Conservation (phyloP, 2,797 vertebrate genomes). For the Spheniscus humboldti region DNA sequence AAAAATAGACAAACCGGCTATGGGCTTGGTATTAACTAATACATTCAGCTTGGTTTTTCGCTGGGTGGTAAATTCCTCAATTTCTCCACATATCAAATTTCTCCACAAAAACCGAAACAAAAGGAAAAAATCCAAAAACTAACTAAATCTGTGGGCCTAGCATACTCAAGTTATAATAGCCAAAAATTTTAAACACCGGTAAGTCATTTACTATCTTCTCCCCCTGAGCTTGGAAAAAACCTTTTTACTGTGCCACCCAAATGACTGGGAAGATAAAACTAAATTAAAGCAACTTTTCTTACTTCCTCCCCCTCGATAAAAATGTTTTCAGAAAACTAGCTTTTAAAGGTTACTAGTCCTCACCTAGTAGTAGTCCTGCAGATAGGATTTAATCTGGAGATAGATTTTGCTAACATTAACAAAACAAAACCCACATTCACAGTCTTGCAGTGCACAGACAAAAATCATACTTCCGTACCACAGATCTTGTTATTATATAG, state of each 20-base stretch:
- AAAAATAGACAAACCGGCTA: neutral
- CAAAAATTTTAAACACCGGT: neutral
- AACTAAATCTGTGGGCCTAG: neutral
- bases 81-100: neutral
- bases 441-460: neutral
- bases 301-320: neutral
- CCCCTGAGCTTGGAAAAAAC: neutral
- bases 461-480: neutral
- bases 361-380: neutral
- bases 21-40: neutral
- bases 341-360: neutral
- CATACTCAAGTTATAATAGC: neutral
- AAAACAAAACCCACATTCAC: neutral
- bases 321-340: neutral
- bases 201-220: neutral
- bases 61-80: neutral
- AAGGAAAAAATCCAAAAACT: neutral
- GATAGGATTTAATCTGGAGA: neutral
- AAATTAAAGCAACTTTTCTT: conserved; percentile 34
- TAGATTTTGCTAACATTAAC: neutral
- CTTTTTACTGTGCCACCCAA: neutral
- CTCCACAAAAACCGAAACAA: neutral
- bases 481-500: neutral
- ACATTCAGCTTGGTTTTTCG: neutral
- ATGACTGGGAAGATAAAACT: neutral